A percentile compares a stretch with the other conserved stretches of the same genome.
Evolutionary conservation across 2,797 vertebrate genomes (phyloP).

Genomic region (Botia kubotai): DNA sequence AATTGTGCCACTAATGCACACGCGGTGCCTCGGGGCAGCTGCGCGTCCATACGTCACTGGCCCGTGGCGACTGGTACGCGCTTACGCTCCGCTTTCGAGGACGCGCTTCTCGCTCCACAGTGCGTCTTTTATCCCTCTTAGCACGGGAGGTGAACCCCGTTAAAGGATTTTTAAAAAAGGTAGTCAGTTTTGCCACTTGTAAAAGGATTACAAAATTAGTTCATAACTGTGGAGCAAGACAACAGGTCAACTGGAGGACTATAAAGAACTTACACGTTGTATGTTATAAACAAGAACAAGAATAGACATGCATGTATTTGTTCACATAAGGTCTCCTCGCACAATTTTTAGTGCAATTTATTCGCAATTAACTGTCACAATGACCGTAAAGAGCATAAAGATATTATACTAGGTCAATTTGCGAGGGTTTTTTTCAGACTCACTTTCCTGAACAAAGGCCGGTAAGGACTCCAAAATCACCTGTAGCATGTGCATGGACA

Average conservation of each 20-base stretch:
- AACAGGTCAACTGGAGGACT: background rate
- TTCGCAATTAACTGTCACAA: too few species aligned
- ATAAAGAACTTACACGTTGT: too few species aligned
- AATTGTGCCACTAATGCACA: slow-evolving; percentile 29
- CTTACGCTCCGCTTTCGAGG: slow-evolving; percentile 33
- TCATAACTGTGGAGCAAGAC: background rate
- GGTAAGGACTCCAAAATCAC: background rate
- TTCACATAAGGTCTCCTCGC: too few species aligned
- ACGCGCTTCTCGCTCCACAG: slow-evolving; percentile 24
- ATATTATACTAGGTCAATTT: background rate
- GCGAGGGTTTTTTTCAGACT: background rate
- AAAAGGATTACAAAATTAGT: slow-evolving; percentile 34
- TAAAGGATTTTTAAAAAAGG: too few species aligned
- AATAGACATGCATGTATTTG: too few species aligned
- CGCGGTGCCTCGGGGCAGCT: slow-evolving; percentile 32
- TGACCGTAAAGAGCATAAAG: too few species aligned
- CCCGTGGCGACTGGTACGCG: slow-evolving; percentile 56
- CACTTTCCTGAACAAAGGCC: background rate
- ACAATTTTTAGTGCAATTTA: too few species aligned
- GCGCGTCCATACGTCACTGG: slow-evolving; percentile 56
- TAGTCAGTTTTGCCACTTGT: background rate
- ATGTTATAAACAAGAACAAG: background rate
- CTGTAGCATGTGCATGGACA: background rate
- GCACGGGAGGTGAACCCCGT: slow-evolving; percentile 1
- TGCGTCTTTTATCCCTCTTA: background rate